Conservation (phyloP, 2,113 vertebrate species). For the Scomber scombrus region DNA sequence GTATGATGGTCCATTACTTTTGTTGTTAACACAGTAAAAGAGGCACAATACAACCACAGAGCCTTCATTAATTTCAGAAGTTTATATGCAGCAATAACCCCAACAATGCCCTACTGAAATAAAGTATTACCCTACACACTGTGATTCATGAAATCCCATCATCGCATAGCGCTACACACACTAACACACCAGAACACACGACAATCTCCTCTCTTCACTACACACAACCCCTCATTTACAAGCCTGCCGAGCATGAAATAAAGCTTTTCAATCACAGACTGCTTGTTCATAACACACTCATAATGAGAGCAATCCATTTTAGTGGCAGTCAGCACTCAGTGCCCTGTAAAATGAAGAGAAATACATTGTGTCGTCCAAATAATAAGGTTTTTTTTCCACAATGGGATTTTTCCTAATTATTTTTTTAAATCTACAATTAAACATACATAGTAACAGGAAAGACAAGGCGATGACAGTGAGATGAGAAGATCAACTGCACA, state of each 20-base stretch:
- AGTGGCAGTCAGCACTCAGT: constrained; percentile 51
- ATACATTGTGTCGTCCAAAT: constrained; percentile 12
- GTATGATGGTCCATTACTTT: constrained; percentile 1
- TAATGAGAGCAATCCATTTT: constrained; percentile 73
- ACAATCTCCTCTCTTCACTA: constrained; percentile 51
- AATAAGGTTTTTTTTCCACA: not conserved
- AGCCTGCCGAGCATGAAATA: constrained; percentile 78
- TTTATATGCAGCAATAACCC: constrained; percentile 35
- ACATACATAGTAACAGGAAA: constrained; percentile 4
- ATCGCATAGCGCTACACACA: constrained; percentile 29
- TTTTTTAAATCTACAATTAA: constrained; percentile 7
- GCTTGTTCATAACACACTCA: constrained; percentile 69
- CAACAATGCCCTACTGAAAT: constrained; percentile 19
- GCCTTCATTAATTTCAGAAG: constrained; percentile 27
- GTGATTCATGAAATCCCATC: constrained; percentile 66
- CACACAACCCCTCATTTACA: constrained; percentile 69
- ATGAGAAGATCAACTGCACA: constrained; percentile 11
- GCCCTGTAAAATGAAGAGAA: constrained; percentile 44
- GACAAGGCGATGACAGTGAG: constrained; percentile 1
- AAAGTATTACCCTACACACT: constrained; percentile 35
- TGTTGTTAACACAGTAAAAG: constrained; percentile 18
- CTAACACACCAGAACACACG: constrained; percentile 26
- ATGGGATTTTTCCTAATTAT: not conserved
- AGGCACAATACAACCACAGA: not conserved
- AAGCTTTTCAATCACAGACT: constrained; percentile 76